These are phyloP conservation scores for Papilio helenus DNA, from an alignment of 1,140 invertebrate species.

Conservation along the genomic window DNA sequence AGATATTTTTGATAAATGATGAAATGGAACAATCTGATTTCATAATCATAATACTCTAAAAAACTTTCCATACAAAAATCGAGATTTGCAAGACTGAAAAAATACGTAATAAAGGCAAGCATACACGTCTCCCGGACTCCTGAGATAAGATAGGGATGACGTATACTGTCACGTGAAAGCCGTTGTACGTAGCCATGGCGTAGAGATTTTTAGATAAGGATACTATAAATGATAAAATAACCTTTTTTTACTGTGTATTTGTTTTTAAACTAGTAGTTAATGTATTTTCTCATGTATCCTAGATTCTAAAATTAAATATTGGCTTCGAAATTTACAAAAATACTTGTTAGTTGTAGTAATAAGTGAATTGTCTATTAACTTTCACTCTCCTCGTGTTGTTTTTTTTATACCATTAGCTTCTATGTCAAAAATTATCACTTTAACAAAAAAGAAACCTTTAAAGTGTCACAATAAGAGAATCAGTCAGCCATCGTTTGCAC, in stretches of 20 bases:
- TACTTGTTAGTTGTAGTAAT: too few relatives aligned
- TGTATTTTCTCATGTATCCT: not conserved
- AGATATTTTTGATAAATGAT: too few relatives aligned
- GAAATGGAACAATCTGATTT: too few relatives aligned
- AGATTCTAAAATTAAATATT: too few relatives aligned
- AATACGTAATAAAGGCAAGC: not conserved
- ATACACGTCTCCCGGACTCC: not conserved
- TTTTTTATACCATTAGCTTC: too few relatives aligned
- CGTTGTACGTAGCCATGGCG: not conserved
- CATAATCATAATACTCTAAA: too few relatives aligned
- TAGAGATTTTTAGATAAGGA: not conserved
- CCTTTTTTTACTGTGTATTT: not conserved
- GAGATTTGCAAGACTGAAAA: not conserved
- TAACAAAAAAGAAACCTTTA: not conserved
- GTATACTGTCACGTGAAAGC: not conserved
- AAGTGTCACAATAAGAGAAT: not conserved
- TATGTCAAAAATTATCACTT: too few relatives aligned
- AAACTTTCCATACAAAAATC: not conserved
- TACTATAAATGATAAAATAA: conserved; percentile 2
- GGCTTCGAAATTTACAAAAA: too few relatives aligned
- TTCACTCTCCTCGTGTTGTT: too few relatives aligned
- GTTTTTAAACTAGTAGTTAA: too few relatives aligned
- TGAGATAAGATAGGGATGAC: not conserved
- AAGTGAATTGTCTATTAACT: too few relatives aligned
- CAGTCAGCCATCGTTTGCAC: not conserved